Percentiles rank a stretch among this genome's conserved stretches.
These are phyloP conservation scores for Hyaena hyaena DNA, from an alignment of 2,113 vertebrate species.

Conservation along the genomic window DNA sequence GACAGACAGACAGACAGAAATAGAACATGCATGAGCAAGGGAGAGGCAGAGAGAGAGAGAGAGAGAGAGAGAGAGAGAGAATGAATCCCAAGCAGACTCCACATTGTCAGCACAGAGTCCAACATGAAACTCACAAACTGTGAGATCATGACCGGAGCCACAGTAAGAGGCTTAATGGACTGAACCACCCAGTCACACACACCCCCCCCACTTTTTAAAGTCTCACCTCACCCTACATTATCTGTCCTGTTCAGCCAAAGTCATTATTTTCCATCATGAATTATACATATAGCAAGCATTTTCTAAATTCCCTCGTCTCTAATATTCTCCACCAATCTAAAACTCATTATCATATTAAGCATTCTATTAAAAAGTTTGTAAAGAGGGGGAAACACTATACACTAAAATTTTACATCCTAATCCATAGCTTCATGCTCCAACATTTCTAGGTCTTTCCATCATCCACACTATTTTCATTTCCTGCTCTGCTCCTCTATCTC, in stretches of 20 bases:
- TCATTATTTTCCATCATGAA: neutral
- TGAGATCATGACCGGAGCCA: too few species aligned
- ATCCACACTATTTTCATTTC: neutral
- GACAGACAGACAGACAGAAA: too few species aligned
- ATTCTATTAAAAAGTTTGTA: neutral
- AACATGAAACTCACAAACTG: too few species aligned
- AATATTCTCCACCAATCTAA: neutral
- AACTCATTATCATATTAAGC: neutral
- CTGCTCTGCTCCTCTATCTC: neutral
- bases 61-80: too few species aligned
- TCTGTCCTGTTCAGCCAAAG: neutral
- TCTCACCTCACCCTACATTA: fast-evolving
- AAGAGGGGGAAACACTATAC: too few species aligned
- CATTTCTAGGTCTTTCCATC: neutral
- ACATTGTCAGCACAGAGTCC: too few species aligned
- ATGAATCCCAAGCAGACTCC: too few species aligned
- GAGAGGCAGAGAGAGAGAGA: too few species aligned
- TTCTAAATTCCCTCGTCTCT: neutral
- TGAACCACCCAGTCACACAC: too few species aligned
- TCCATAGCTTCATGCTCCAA: neutral
- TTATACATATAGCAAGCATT: neutral
- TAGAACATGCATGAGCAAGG: too few species aligned
- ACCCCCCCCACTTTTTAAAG: neutral
- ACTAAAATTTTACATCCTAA: neutral
- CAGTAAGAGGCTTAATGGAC: too few species aligned